phyloP scores from a whole-genome alignment of 30 jellyfish, hydroid and myxozoan genomes.

The Catostylus mosaicus region DNA sequence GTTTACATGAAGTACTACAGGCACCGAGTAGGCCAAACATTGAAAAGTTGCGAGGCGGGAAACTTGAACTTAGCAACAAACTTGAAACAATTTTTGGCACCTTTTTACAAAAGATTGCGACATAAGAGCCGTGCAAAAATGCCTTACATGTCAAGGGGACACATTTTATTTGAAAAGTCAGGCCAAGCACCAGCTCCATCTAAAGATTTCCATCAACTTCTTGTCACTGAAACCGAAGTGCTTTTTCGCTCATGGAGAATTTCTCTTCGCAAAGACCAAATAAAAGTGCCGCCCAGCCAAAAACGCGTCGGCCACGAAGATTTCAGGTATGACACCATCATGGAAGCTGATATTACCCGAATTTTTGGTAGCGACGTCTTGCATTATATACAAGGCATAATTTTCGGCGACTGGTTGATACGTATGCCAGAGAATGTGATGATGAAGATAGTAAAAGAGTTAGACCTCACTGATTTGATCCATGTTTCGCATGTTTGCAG shows the following conservation, averaged over 20 bases:
- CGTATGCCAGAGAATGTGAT: constrained; percentile 78
- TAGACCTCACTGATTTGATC: constrained; percentile 72
- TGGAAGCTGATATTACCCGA: constrained; percentile 77
- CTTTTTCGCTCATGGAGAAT: constrained; percentile 91
- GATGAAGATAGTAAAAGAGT: constrained; percentile 42
- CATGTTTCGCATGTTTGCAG: constrained; percentile 73
- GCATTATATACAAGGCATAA: constrained; percentile 72
- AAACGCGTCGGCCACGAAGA: constrained; percentile 74
- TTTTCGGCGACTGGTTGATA: constrained; percentile 80
- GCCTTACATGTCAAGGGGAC: constrained; percentile 81
- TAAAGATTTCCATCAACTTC: constrained; percentile 87
- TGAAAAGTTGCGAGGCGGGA: constrained; percentile 55
- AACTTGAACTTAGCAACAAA: constrained; percentile 57
- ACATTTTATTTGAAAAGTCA: constrained; percentile 73
- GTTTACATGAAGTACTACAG: constrained; percentile 19
- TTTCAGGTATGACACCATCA: constrained; percentile 74
- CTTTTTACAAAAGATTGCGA: not conserved
- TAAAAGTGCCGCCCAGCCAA: constrained; percentile 85
- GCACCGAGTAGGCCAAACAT: not conserved
- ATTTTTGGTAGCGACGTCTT: constrained; percentile 74
- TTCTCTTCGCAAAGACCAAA: constrained; percentile 83
- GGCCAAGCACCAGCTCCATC: constrained; percentile 97
- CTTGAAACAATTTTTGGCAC: not conserved
- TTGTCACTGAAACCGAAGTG: constrained; percentile 81
- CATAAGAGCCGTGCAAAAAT: constrained; percentile 8